Conservation (phyloP, 2,797 vertebrate species). For the Tenualosa ilisha region DNA sequence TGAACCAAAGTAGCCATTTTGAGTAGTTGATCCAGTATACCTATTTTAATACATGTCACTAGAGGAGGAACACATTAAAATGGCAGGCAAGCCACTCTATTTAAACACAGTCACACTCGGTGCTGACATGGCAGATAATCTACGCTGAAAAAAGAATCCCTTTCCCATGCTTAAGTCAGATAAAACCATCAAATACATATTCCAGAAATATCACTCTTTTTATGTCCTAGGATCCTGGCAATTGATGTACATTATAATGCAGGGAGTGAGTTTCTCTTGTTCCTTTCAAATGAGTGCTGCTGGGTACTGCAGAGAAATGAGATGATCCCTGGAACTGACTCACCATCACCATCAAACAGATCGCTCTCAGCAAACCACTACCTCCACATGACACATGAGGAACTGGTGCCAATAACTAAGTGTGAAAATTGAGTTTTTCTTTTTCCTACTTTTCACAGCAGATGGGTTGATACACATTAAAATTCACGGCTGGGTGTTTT, state of each 20-base stretch:
- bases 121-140: constrained; percentile 14
- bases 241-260: background rate
- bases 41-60: constrained; percentile 4
- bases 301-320: constrained; percentile 2
- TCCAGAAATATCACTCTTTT: background rate
- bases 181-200: background rate
- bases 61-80: background rate
- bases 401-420: background rate
- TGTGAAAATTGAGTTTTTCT: background rate
- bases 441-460: background rate
- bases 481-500: background rate
- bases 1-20: constrained; percentile 16
- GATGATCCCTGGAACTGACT: background rate
- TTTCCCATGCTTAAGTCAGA: background rate
- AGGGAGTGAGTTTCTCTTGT: constrained; percentile 5
- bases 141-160: background rate
- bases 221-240: background rate
- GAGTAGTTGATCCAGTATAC: background rate
- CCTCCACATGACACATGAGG: background rate
- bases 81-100: background rate
- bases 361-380: background rate
- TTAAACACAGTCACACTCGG: background rate
- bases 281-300: constrained; percentile 5
- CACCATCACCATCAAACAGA: constrained; percentile 4
- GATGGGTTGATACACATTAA: background rate